A percentile compares a stretch with the other conserved stretches of the same genome.
phyloP scores from a whole-genome alignment of 2,113 vertebrate genomes.

The Anhinga rufa region DNA sequence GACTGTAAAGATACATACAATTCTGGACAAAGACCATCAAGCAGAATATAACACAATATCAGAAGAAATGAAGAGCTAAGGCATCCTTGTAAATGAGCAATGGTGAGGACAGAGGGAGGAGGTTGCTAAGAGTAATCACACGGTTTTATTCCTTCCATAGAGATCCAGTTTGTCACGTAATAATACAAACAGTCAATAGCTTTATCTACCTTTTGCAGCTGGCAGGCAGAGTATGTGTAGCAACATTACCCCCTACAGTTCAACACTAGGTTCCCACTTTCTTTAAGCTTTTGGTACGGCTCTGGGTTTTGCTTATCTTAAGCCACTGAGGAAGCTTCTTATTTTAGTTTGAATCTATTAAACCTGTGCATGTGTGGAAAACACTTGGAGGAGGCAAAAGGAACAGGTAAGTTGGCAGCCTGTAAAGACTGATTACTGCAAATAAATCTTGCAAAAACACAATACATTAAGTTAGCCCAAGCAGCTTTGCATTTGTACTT shows the following conservation, averaged over 20 bases:
- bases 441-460: neutral
- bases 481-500: neutral
- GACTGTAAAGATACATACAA: neutral
- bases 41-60: accelerated
- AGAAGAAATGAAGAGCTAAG: neutral
- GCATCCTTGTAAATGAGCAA: neutral
- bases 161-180: neutral
- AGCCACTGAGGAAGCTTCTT: neutral
- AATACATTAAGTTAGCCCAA: neutral
- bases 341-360: neutral
- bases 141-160: neutral
- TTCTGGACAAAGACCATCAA: neutral
- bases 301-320: neutral
- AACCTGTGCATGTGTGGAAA: neutral
- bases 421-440: neutral
- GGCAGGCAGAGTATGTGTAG: neutral
- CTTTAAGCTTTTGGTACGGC: accelerated
- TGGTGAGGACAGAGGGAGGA: neutral
- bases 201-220: constrained; percentile 18
- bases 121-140: neutral
- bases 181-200: neutral
- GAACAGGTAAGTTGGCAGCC: neutral
- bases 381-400: neutral
- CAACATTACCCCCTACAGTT: constrained; percentile 69
- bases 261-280: neutral